Percentiles rank a stretch among this genome's conserved stretches.
These are phyloP conservation scores for Cephus rjabovi DNA, from an alignment of 2,888 invertebrate genomes.

Conservation along the genomic window DNA sequence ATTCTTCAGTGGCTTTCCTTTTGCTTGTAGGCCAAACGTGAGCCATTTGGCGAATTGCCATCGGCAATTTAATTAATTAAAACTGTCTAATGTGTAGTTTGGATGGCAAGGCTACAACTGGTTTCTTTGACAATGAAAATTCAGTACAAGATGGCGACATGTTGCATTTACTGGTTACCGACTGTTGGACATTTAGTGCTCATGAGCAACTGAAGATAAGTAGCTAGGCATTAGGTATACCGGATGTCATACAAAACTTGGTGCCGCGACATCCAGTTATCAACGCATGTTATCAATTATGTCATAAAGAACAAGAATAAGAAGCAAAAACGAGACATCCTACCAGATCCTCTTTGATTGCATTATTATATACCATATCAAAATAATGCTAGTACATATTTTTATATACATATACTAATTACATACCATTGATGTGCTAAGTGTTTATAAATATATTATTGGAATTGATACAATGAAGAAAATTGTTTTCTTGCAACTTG, in stretches of 20 bases:
- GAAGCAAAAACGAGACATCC: background rate
- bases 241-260: no score
- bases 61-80: conserved; percentile 9
- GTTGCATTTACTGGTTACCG: background rate
- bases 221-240: no score
- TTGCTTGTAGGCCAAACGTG: conserved; percentile 1
- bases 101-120: background rate
- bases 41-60: conserved; percentile 4
- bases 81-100: background rate
- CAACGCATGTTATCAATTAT: background rate
- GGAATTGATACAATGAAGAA: no score
- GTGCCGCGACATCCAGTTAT: background rate
- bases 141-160: background rate
- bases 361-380: no score
- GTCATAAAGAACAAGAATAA: background rate
- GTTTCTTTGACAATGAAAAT: background rate
- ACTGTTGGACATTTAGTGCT: background rate
- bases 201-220: background rate
- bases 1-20: background rate
- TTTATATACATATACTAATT: no score
- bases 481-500: no score
- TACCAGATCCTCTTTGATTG: background rate
- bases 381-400: no score
- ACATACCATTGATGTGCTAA: no score
- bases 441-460: no score